Conservation (phyloP, 1,140 invertebrate species). For the Heliothis virescens region DNA sequence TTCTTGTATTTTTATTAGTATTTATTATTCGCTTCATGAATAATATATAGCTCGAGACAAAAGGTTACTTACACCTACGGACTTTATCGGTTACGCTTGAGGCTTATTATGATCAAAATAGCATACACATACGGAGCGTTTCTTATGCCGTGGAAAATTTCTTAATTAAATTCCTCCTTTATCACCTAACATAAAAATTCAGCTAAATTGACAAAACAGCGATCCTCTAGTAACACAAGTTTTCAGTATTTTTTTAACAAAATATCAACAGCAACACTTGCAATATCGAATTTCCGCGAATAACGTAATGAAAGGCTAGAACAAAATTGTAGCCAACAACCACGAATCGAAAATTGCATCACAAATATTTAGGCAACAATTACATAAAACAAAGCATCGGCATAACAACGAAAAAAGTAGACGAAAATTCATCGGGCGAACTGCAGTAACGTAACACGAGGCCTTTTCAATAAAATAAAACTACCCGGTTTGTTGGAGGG, state of each 20-base stretch:
- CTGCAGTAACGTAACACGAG: conserved; percentile 40
- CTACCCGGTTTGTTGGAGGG: conserved; percentile 42
- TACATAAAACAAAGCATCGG: conserved; percentile 13
- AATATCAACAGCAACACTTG: neutral
- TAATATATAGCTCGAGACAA: no score
- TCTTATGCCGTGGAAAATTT: no score
- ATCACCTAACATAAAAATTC: no score
- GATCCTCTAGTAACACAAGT: no score
- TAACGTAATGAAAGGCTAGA: neutral
- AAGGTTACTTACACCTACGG: no score
- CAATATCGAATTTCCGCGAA: neutral
- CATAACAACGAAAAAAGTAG: conserved; percentile 8
- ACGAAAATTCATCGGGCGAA: conserved; percentile 16
- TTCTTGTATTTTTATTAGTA: no score
- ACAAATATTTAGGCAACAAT: conserved; percentile 31
- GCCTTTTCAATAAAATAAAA: conserved; percentile 49
- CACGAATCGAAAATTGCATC: conserved; percentile 5
- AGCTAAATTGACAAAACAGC: no score
- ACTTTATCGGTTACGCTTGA: no score
- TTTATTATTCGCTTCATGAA: no score
- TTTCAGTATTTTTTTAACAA: neutral
- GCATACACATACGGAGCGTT: no score
- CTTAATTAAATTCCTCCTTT: no score
- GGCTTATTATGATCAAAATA: no score
- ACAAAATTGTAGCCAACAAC: neutral